Evolutionary conservation across 1,140 invertebrate species (phyloP).

Genomic region (Hylaeus anthracinus): DNA sequence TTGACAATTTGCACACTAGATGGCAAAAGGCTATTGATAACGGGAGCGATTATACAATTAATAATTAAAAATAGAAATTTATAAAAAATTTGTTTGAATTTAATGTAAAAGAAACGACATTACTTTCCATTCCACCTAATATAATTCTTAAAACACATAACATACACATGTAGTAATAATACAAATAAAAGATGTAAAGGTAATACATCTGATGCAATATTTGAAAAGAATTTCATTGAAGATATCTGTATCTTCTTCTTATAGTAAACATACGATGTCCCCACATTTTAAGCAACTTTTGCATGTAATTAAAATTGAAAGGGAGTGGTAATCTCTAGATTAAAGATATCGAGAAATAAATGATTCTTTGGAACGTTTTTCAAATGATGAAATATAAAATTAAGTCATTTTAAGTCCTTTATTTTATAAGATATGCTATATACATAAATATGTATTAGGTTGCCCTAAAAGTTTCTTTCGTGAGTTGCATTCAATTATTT

Average conservation of each 20-base stretch:
- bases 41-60: too few relatives aligned
- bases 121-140: too few relatives aligned
- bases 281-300: background rate
- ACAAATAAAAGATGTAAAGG: background rate
- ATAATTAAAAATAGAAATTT: too few relatives aligned
- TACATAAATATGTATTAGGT: too few relatives aligned
- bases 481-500: too few relatives aligned
- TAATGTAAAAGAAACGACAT: too few relatives aligned
- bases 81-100: too few relatives aligned
- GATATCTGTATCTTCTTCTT: slow-evolving; percentile 24
- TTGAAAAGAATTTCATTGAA: slow-evolving; percentile 2
- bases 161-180: background rate
- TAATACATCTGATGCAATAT: slow-evolving; percentile 33
- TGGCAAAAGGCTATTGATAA: too few relatives aligned
- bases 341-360: background rate
- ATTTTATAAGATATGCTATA: too few relatives aligned
- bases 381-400: background rate
- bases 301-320: background rate
- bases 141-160: too few relatives aligned
- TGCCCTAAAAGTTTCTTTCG: too few relatives aligned
- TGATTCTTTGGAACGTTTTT: background rate
- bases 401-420: background rate
- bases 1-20: too few relatives aligned
- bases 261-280: background rate
- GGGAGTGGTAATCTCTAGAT: background rate